Percentiles rank a stretch among this genome's conserved stretches.
Conservation (phyloP, 2,113 vertebrate genomes). For the Dasyurus viverrinus region DNA sequence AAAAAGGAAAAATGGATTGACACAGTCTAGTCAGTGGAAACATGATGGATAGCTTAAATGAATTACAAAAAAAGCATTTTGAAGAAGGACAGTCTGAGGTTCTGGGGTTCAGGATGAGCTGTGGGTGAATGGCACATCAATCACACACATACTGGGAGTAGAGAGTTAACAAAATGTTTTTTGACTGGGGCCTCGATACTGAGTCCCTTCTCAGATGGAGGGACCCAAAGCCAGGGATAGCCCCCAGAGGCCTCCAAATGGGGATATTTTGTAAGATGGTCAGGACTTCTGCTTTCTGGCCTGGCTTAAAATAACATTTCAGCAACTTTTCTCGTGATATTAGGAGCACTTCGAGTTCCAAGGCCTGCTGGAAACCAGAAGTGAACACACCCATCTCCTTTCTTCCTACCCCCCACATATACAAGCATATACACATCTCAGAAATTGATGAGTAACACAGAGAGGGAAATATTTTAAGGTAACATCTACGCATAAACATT, state of each 20-base stretch:
- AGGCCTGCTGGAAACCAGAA: constrained; percentile 5
- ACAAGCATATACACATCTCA: background rate
- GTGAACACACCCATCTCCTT: background rate
- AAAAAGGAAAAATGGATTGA: background rate
- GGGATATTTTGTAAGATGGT: background rate
- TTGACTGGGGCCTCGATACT: fast-evolving
- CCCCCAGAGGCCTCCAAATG: background rate
- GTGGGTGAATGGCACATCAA: background rate
- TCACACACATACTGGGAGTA: fast-evolving
- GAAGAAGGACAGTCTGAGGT: background rate
- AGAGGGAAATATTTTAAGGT: background rate
- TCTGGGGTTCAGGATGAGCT: background rate
- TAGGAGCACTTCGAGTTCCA: background rate
- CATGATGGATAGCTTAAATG: background rate
- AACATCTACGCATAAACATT: background rate
- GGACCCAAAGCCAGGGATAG: background rate
- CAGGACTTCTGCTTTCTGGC: constrained; percentile 54
- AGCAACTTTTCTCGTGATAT: constrained; percentile 17
- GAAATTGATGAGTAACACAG: background rate
- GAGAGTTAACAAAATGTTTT: fast-evolving
- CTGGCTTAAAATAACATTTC: constrained; percentile 29
- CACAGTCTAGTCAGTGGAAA: background rate
- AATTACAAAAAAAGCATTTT: background rate
- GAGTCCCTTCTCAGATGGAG: fast-evolving
- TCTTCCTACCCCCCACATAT: background rate